Conservation (phyloP, 2,888 invertebrate species). For the Cerastis leucographa region DNA sequence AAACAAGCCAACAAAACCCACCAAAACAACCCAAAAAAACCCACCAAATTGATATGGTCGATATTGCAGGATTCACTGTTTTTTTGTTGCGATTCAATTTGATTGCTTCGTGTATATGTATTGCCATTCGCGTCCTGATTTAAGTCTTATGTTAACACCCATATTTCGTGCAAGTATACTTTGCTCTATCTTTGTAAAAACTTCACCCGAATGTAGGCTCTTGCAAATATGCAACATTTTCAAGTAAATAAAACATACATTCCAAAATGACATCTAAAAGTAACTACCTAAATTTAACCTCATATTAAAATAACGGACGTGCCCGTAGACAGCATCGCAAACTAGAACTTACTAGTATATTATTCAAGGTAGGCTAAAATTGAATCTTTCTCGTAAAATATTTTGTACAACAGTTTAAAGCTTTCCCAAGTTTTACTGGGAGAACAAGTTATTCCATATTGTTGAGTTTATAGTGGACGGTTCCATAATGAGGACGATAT, state of each 20-base stretch:
- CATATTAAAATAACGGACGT: neutral
- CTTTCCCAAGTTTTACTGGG: slow-evolving; percentile 44
- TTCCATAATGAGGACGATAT: slow-evolving; percentile 55
- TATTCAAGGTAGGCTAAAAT: slow-evolving; percentile 42
- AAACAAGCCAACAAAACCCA: too few relatives aligned
- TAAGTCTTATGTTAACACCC: too few relatives aligned
- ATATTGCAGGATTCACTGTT: neutral
- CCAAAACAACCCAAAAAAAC: too few relatives aligned
- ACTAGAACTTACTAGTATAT: slow-evolving; percentile 10
- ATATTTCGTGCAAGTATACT: neutral
- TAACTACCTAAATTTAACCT: neutral
- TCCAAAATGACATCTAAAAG: neutral
- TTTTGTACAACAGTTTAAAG: slow-evolving; percentile 42
- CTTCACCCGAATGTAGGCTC: neutral
- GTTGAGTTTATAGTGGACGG: slow-evolving; percentile 62
- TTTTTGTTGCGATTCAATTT: neutral
- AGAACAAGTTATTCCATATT: slow-evolving; percentile 60
- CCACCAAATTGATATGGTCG: neutral
- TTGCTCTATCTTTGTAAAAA: neutral
- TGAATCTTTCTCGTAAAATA: slow-evolving; percentile 31
- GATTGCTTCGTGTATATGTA: neutral
- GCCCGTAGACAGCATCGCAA: neutral
- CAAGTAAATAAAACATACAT: neutral
- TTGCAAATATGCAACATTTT: neutral
- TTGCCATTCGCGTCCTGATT: neutral